Conservation (phyloP, 2,797 vertebrate species). For the Manis javanica region DNA sequence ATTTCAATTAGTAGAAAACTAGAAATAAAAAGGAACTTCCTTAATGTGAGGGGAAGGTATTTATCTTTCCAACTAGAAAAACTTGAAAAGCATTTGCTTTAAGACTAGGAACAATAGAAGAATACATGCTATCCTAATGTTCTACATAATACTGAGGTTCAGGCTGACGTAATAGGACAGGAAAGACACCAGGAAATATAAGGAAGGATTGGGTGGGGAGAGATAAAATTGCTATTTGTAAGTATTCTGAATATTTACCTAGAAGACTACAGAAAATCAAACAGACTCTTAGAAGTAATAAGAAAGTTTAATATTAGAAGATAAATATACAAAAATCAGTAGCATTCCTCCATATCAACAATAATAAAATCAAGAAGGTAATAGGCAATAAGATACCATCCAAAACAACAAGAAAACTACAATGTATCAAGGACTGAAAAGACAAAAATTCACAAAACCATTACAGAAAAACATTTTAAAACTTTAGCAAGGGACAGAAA, state of each 20-base stretch:
- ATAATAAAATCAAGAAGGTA: neutral
- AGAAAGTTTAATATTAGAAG: neutral
- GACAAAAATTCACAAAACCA: neutral
- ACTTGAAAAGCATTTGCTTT: slow-evolving; percentile 2
- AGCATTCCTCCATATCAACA: neutral
- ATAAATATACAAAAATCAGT: neutral
- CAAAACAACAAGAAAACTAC: neutral
- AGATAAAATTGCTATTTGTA: neutral
- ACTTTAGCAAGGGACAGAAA: neutral
- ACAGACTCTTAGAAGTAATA: neutral
- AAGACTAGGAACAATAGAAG: neutral
- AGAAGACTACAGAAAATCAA: neutral
- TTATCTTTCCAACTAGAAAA: slow-evolving; percentile 1
- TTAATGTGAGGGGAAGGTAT: neutral
- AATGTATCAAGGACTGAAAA: neutral
- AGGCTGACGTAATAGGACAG: neutral
- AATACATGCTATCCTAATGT: neutral
- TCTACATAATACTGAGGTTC: neutral
- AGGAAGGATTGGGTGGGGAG: neutral
- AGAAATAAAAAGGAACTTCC: neutral
- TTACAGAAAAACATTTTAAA: neutral
- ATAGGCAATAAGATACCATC: neutral
- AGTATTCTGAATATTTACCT: neutral
- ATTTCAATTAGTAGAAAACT: neutral
- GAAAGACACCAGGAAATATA: neutral